Conservation (phyloP, 2,888 invertebrate genomes). For the Conops quadrifasciatus region DNA sequence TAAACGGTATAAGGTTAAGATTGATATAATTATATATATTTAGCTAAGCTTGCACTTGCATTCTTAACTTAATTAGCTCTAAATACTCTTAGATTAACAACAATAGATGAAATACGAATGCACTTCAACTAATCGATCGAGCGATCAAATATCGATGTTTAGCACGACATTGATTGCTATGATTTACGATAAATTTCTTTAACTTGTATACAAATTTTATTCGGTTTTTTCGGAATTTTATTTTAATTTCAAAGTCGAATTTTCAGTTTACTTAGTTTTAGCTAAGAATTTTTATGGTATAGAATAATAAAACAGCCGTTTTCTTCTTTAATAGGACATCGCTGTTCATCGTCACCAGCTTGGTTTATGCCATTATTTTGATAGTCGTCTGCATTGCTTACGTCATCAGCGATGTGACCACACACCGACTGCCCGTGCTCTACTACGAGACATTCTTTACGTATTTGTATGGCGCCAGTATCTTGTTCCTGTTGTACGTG, state of each 20-base stretch:
- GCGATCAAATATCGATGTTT: too few relatives aligned
- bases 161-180: too few relatives aligned
- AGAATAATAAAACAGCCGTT: slow-evolving; percentile 3
- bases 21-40: too few relatives aligned
- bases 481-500: slow-evolving; percentile 90
- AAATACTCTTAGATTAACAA: too few relatives aligned
- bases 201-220: background rate
- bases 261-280: background rate
- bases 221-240: too few relatives aligned
- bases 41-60: too few relatives aligned
- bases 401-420: slow-evolving; percentile 93
- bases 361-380: slow-evolving; percentile 93
- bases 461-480: slow-evolving; percentile 91
- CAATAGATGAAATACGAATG: too few relatives aligned
- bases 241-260: background rate
- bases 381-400: slow-evolving; percentile 94
- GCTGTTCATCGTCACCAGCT: slow-evolving; percentile 93
- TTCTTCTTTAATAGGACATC: slow-evolving; percentile 75
- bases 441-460: slow-evolving; percentile 97
- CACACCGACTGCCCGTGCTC: slow-evolving; percentile 88
- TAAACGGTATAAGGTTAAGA: too few relatives aligned
- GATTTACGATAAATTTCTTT: background rate
- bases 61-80: too few relatives aligned
- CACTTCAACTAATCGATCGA: too few relatives aligned
- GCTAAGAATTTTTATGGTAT: background rate